phyloP scores from a whole-genome alignment of 2,113 vertebrate species.

The Myanophis thanlyinensis region DNA sequence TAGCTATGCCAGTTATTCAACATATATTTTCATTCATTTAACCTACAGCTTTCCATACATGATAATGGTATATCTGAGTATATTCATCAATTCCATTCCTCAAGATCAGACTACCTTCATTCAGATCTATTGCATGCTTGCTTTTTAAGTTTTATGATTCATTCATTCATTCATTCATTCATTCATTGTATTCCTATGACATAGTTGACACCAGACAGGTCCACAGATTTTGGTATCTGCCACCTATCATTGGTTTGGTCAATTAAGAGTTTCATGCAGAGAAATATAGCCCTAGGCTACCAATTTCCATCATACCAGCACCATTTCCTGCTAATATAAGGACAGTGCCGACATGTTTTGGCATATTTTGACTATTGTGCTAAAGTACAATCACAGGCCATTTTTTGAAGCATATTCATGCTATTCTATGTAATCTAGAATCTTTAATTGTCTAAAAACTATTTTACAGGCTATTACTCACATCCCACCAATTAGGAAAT shows the following conservation, averaged over 20 bases:
- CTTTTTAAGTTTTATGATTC: neutral
- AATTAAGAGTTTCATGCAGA: neutral
- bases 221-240: neutral
- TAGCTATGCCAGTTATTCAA: neutral
- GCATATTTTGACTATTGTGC: neutral
- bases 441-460: neutral
- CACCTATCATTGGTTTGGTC: neutral
- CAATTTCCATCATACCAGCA: neutral
- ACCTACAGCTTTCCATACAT: neutral
- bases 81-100: neutral
- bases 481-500: neutral
- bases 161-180: neutral
- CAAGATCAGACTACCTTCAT: neutral
- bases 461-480: neutral
- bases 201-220: neutral
- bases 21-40: neutral
- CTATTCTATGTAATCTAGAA: neutral
- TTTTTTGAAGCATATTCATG: neutral
- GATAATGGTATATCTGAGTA: neutral
- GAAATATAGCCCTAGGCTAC: neutral
- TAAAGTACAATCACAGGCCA: neutral
- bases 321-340: neutral
- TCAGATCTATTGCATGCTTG: neutral
- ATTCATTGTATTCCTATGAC: neutral
- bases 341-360: neutral